Base-by-base conservation (phyloP, 2,113 vertebrate genomes). In the Planiliza haematocheilus region DNA sequence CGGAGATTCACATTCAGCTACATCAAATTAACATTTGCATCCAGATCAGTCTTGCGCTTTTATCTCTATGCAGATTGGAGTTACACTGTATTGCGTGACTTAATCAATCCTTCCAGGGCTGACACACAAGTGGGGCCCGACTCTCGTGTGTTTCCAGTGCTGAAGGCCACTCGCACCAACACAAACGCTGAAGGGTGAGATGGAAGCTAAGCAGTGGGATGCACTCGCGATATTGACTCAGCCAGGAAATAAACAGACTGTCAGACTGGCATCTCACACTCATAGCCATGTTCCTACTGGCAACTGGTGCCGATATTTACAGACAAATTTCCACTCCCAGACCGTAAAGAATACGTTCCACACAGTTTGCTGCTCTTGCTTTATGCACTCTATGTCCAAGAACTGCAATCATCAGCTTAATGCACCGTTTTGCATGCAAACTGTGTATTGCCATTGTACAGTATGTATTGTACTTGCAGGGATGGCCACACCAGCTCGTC, bases 161-260 rank as follows among this genome's bases (percentile, higher is more conserved):
- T 56, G 36, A 59, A 60, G 11, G 70, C 41, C 30, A 72, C 16
- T 16, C n/a, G 39, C 36, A 2, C 59, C 17, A 9, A 63, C 11
- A 53, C 5, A 63, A 39, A 60, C 37, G 21, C 45, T 59, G 49
- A 30, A 24, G 42, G 37, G 39, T 48, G 36, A 20, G 36, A 57
- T 24, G 48, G 41, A 67, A 48, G 30, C 18, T 50, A 56, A 50
- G 52, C 55, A 16, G 16, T 38, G 61, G 50, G 49, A 52, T 34
- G 49, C 38, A 50, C 24, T 43, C 0, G 10, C 38, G 55, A 53
- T 56, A 38, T 57, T 70, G 65, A 69, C 36, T 65, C 42, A 65
- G 37, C 30, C 37, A 50, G 37, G 45, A 50, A 71, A 70, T 67
- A 65, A 74, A 69, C 41, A 60, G 38, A 46, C 51, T 18, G 7